Percentiles rank a stretch among this genome's conserved stretches.
Evolutionary conservation across 1,140 invertebrate species (phyloP).

Genomic region (Schlechtendalia chinensis): DNA sequence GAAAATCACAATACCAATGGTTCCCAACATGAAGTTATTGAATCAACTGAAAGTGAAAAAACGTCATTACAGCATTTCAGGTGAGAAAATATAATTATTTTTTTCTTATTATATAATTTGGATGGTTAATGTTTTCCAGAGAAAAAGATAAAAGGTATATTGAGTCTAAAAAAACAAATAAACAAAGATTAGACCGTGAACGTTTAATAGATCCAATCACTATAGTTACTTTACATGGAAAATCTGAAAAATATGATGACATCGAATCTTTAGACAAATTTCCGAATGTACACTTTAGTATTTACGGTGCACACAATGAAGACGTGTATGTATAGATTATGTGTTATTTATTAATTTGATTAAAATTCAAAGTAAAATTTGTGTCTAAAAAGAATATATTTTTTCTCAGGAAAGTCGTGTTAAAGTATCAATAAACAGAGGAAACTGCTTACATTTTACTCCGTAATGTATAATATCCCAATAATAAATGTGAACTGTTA

Average conservation of each 20-base stretch:
- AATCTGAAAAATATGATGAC: conserved; percentile 8
- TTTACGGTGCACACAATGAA: conserved; percentile 25
- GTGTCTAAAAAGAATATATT: background rate
- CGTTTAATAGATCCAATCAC: conserved; percentile 3
- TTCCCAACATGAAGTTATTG: background rate
- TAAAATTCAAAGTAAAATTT: background rate
- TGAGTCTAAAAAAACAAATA: conserved; percentile 7
- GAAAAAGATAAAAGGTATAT: conserved; percentile 26
- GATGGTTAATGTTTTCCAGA: background rate
- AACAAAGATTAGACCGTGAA: background rate
- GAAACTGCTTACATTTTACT: background rate
- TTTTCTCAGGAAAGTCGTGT: conserved; percentile 41
- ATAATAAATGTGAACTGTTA: too few relatives aligned
- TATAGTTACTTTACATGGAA: conserved; percentile 31
- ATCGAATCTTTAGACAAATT: conserved; percentile 3
- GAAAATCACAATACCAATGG: background rate
- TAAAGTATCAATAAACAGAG: conserved; percentile 30
- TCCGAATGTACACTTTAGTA: conserved; percentile 41
- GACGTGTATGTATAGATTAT: conserved; percentile 21
- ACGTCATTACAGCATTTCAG: background rate
- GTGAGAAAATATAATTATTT: background rate
- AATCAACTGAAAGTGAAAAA: background rate
- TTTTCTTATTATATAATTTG: background rate
- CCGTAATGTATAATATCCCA: too few relatives aligned
- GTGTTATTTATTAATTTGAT: too few relatives aligned